Base-by-base conservation (phyloP, 1,140 invertebrate genomes). In the Pomacea maculata region DNA sequence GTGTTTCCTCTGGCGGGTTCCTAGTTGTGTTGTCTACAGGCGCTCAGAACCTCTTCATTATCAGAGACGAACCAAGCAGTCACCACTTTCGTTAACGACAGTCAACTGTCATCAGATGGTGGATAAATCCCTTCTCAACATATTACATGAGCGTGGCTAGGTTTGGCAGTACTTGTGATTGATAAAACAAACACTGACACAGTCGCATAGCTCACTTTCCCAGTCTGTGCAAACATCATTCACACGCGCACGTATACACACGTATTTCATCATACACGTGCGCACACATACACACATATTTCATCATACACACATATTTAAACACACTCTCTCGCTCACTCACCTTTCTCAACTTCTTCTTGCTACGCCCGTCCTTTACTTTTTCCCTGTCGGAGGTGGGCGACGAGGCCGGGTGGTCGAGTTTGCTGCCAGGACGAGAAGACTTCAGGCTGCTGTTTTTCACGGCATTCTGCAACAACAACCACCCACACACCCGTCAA, bases 261-360 rank as follows among this genome's bases (percentile, higher is more conserved):
- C 71, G 4, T 25, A 25, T 25, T 25, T 25, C 25, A 25, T 25
- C n/a, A 25, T 25, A 25, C 25, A 25, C 25, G 25, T 25, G 34
- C 34, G 34, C 34, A 6, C 34, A 45, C 34, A 14, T 34, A 25
- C 34, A 52, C 34, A 73, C 71, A 10, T 25, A 25, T 25, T 25
- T 25, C 25, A 25, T 25, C 34, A 14, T 34, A 25, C 34, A 52
- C 34, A 73, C 55, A 10, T 54, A 45, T 54, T 17, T 54, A 45
- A 34, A 29, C 71, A 52, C 34, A 45, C 71, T 54, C 71, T 54
- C 71, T 14, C 29, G n/a, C 25, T 29, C 17, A 7, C 21, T 54
- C 17, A 67, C n/a, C 64, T 68, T 25, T 77, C 29, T 64, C 64
- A 34, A 9, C 34, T 72, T 72, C 71, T 72, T 72, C 71, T 72